phyloP scores from a whole-genome alignment of 2,797 vertebrate species.

The Lacerta bilineata region DNA sequence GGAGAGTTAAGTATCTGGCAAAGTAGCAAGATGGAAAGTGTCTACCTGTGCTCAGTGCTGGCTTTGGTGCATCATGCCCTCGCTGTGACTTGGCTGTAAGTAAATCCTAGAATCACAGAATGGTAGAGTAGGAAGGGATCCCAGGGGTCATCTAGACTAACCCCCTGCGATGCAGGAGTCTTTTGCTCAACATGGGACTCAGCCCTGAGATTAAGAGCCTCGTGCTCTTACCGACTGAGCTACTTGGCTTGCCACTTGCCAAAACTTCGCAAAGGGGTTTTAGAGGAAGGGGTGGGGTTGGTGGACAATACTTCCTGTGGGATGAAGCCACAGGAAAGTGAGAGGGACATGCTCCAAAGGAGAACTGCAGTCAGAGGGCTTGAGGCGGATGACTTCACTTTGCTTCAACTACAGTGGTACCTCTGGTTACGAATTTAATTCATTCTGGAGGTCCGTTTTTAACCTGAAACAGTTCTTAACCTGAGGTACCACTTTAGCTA shows the following conservation, averaged over 20 bases:
- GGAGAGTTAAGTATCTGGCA: conserved; percentile 9
- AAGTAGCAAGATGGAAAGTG: not conserved
- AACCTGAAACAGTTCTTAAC: no score
- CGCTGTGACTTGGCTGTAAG: conserved; percentile 45
- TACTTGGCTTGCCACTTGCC: not conserved
- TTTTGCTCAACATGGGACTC: no score
- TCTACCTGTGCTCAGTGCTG: not conserved
- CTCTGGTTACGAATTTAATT: no score
- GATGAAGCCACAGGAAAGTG: not conserved
- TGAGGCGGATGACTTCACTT: not conserved
- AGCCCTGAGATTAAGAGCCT: no score
- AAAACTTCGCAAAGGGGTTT: not conserved
- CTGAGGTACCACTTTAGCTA: no score
- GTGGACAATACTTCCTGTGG: not conserved
- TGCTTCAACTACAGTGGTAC: not conserved
- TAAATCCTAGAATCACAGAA: not conserved
- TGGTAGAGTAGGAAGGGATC: no score
- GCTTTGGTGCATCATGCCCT: fast-evolving
- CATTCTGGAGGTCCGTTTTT: no score
- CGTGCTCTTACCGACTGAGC: no score
- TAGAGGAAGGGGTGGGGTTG: not conserved
- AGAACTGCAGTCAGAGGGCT: not conserved
- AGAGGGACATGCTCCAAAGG: not conserved
- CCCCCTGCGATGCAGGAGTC: no score
- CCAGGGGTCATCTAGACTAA: no score